Percentiles rank a stretch among this genome's conserved stretches.
Conservation (phyloP, 2,113 vertebrate genomes). For the Plotosus lineatus region DNA sequence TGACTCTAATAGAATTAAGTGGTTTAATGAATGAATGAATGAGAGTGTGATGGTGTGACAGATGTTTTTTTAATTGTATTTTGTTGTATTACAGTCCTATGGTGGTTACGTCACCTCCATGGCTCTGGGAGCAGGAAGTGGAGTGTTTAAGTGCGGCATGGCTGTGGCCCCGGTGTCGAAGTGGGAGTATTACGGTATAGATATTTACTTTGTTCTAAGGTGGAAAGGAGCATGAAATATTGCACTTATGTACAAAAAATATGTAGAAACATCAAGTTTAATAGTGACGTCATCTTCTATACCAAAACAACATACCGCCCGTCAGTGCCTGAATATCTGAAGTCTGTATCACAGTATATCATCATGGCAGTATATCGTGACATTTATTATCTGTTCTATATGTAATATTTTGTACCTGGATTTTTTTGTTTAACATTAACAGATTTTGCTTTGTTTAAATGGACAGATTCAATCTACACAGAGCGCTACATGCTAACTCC, state of each 20-base stretch:
- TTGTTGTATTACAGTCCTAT: slow-evolving; percentile 83
- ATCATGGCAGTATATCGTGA: background rate
- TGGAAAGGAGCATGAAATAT: background rate
- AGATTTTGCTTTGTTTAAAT: background rate
- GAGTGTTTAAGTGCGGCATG: slow-evolving; percentile 94
- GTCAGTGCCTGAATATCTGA: background rate
- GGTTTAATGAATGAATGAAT: no score
- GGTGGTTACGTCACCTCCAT: slow-evolving; percentile 97
- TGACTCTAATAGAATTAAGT: no score
- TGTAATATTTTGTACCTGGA: background rate
- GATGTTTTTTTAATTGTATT: background rate
- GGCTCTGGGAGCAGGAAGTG: slow-evolving; percentile 89
- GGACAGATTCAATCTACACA: slow-evolving; percentile 78
- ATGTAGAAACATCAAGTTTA: no score
- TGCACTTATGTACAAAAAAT: no score
- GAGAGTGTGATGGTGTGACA: background rate
- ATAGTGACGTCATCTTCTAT: background rate
- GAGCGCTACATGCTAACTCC: slow-evolving; percentile 93
- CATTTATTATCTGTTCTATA: no score
- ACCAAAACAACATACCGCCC: background rate
- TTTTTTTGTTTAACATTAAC: background rate
- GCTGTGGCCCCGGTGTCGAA: slow-evolving; percentile 92
- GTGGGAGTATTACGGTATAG: slow-evolving; percentile 95
- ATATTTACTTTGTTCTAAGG: background rate
- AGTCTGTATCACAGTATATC: background rate